These are phyloP conservation scores for Psilopsiagon aurifrons DNA, from an alignment of 2,113 vertebrate genomes.

Conservation along the genomic window DNA sequence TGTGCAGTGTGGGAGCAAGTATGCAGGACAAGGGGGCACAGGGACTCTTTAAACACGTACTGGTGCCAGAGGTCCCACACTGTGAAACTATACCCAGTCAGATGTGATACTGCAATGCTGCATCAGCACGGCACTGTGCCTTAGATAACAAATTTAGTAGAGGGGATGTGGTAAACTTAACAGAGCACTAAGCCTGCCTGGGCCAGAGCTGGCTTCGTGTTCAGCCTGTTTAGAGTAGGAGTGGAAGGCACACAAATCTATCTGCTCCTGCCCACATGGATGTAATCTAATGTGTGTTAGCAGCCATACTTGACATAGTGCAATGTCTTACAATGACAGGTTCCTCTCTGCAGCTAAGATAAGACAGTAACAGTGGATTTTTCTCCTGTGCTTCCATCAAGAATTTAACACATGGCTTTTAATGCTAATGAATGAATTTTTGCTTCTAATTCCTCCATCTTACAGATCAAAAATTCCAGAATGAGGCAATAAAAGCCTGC, in stretches of 20 bases:
- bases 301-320: not conserved
- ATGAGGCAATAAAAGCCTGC: not conserved
- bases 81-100: conserved; percentile 37
- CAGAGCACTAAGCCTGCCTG: not conserved
- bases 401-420: not conserved
- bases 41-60: not conserved
- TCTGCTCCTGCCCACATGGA: conserved; percentile 22
- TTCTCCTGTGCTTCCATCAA: not conserved
- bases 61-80: conserved; percentile 52
- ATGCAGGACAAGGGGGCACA: not conserved
- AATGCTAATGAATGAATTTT: not conserved
- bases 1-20: conserved; percentile 40
- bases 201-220: not conserved
- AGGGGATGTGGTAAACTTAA: not conserved
- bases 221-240: conserved; percentile 31
- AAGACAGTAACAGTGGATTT: not conserved
- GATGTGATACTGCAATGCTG: not conserved
- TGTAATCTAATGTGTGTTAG: not conserved
- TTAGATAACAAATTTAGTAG: not conserved
- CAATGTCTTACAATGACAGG: conserved; percentile 44
- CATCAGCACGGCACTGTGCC: not conserved
- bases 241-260: not conserved
- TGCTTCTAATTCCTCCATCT: not conserved
- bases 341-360: not conserved
- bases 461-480: not conserved